Base-by-base conservation (phyloP, 2,113 vertebrate species). In the Prunella himalayana region DNA sequence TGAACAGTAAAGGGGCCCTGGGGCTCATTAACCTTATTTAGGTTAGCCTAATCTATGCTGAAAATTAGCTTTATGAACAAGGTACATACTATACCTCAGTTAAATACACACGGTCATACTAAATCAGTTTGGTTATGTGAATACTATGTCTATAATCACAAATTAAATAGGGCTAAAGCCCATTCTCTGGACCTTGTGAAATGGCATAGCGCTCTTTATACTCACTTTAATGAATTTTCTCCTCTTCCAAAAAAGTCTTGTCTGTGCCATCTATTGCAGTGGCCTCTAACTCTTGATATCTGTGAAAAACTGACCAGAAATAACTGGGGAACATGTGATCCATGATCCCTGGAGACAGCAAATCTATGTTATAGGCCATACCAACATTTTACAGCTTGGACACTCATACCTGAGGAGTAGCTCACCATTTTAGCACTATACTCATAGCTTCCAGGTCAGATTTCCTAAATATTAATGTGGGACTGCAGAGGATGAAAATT, bases 61-160 rank as follows among this genome's bases (percentile, higher is more conserved):
- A 82, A 92, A 90, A 70, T 53, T 53, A 41, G 5, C 21, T 81
- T 92, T 56, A 84, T 42, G 51, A 78, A 64, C 9, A 72, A 82
- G 12, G 4, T 71, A 49, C 13, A 24, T 42, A 76, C 3, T 21
- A 31, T 37, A 59, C 7, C 14, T 63, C 41, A 39, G 15, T 82
- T 79, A 66, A 33, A 80, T 35, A 81, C 19, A 64, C 5, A 50
- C 2, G 4, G 4, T 45, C n/a, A 59, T 54, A 66, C 31, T 54
- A 45, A 88, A 70, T 65, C 16, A 35, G 1, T 51, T 69, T 88
- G 56, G 4, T 2, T 75, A 27, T 30, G 6, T 78, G 65, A 17
- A 53, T 49, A 44, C 3, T 24, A 2, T 13, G 2, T 39, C 28
- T 64, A 13, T 24, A 72, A 23, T 31, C 65, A 12, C 2, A 63